Evolutionary conservation across 2,888 invertebrate species (phyloP).

Genomic region (Catocala nupta): DNA sequence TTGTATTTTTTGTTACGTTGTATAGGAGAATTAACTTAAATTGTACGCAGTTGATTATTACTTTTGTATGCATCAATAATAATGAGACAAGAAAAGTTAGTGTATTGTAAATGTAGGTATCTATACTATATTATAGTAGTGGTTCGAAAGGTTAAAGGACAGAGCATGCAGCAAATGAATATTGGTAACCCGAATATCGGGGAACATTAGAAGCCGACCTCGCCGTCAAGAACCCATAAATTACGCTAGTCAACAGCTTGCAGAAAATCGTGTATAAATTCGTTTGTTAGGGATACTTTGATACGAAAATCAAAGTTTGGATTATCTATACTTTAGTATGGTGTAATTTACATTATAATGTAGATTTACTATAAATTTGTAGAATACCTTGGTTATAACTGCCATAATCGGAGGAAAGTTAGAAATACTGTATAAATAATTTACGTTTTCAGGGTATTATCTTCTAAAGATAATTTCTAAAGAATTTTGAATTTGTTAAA

Average conservation of each 20-base stretch:
- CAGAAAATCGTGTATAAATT: slow-evolving; percentile 1
- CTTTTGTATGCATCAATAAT: slow-evolving; percentile 3
- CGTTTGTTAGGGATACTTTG: background rate
- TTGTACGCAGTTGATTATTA: background rate
- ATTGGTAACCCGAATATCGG: too few relatives aligned
- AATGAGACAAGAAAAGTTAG: background rate
- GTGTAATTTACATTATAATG: too few relatives aligned
- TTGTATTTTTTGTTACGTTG: background rate
- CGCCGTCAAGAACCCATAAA: background rate
- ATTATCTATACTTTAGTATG: too few relatives aligned
- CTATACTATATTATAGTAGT: background rate
- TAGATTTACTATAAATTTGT: too few relatives aligned
- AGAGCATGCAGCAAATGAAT: background rate
- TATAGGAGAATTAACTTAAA: background rate
- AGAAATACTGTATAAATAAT: too few relatives aligned
- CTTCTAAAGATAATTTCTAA: too few relatives aligned
- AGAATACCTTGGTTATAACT: too few relatives aligned
- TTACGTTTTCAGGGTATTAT: too few relatives aligned
- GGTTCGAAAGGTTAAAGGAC: background rate
- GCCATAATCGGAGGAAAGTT: too few relatives aligned
- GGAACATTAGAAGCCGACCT: background rate
- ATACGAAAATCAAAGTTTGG: too few relatives aligned
- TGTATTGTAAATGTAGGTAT: background rate
- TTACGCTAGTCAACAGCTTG: slow-evolving; percentile 1
- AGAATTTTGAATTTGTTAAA: too few relatives aligned